Evolutionary conservation across 64 coral and sea anemone species (phyloP).

Genomic region (Stylophora pistillata): DNA sequence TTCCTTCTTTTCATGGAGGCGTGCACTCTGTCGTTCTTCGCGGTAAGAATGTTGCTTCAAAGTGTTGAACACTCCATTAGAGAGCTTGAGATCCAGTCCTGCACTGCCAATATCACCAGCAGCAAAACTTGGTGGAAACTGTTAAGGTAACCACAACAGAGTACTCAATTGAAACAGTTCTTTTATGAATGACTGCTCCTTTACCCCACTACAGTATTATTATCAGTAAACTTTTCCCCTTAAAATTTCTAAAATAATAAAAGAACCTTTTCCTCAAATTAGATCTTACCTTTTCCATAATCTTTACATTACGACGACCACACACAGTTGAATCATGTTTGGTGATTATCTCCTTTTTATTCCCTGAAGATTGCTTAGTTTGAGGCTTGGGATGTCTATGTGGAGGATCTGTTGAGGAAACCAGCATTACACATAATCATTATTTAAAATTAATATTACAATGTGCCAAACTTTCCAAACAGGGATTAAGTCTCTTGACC

Average conservation of each 20-base stretch:
- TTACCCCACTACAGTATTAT: too few relatives aligned
- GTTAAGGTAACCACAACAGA: background rate
- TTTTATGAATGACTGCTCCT: background rate
- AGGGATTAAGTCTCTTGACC: too few relatives aligned
- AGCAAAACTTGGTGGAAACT: conserved; percentile 96
- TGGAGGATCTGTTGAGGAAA: conserved; percentile 9
- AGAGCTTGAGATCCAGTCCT: conserved; percentile 79
- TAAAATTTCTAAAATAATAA: too few relatives aligned
- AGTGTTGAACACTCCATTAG: conserved; percentile 95
- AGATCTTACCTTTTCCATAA: conserved; percentile 79
- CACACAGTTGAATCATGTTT: conserved; percentile 95
- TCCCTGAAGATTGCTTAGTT: conserved; percentile 7
- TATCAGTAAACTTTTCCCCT: too few relatives aligned
- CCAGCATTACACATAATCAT: too few relatives aligned
- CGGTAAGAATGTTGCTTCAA: conserved; percentile 91
- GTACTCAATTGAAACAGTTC: background rate
- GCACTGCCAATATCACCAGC: conserved; percentile 86
- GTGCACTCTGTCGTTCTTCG: conserved; percentile 82
- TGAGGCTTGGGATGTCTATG: background rate
- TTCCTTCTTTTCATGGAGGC: conserved; percentile 97
- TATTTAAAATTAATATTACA: too few relatives aligned
- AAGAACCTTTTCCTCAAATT: background rate
- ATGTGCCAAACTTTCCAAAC: too few relatives aligned
- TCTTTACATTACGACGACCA: conserved; percentile 88
- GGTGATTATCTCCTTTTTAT: conserved; percentile 84